phyloP scores from a whole-genome alignment of 2,797 vertebrate genomes.

The Enoplosus armatus region DNA sequence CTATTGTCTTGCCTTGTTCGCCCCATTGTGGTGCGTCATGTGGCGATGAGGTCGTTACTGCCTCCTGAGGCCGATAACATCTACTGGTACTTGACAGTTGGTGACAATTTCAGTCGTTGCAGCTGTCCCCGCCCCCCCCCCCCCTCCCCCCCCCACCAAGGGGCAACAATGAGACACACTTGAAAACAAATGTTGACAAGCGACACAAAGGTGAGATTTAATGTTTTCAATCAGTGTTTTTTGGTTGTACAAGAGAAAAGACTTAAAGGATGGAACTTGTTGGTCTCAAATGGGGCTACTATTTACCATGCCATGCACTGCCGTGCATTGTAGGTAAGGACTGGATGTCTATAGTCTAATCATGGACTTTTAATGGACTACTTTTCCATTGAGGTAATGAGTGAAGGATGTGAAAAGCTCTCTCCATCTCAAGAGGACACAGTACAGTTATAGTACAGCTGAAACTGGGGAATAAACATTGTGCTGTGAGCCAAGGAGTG shows the following conservation, averaged over 20 bases:
- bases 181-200: background rate
- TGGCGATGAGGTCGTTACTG: background rate
- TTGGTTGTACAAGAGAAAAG: background rate
- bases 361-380: background rate
- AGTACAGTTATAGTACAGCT: background rate
- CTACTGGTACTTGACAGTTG: background rate
- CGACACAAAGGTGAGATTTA: background rate
- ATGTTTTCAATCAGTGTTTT: background rate
- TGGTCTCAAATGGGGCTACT: background rate
- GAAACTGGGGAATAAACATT: background rate
- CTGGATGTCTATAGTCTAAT: background rate
- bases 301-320: background rate
- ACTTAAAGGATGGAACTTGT: background rate
- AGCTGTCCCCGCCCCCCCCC: background rate
- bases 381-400: background rate
- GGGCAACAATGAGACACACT: background rate
- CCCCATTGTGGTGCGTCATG: background rate
- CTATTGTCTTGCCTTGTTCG: background rate
- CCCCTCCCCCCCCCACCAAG: background rate
- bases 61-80: background rate
- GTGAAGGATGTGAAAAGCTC: slow-evolving; percentile 9
- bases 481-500: background rate
- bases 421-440: background rate
- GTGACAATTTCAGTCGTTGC: background rate
- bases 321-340: background rate